Evolutionary conservation across 2,888 invertebrate species (phyloP).

Genomic region (Unio delphinus): DNA sequence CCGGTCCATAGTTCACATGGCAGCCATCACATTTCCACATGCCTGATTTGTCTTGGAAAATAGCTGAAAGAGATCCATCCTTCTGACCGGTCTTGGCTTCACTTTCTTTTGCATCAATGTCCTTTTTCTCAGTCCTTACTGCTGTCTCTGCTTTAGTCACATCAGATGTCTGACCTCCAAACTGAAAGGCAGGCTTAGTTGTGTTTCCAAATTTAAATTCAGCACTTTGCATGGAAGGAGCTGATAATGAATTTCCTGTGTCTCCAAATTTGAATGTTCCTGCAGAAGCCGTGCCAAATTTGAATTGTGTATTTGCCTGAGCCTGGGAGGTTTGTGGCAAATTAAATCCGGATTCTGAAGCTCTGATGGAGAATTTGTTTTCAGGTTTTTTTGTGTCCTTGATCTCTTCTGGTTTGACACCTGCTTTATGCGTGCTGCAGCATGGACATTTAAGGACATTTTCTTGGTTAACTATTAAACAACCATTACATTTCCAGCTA

Average conservation of each 20-base stretch:
- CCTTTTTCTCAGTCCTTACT: background rate
- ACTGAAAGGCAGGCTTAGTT: constrained; percentile 11
- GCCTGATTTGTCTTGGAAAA: constrained; percentile 69
- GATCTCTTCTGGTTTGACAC: constrained; percentile 47
- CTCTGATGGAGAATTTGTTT: background rate
- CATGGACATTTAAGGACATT: constrained; percentile 57
- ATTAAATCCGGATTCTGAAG: too few relatives aligned
- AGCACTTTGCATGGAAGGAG: constrained; percentile 7
- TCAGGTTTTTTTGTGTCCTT: constrained; percentile 12
- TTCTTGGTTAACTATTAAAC: constrained; percentile 77
- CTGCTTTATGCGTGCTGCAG: constrained; percentile 64
- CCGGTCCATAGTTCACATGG: constrained; percentile 75
- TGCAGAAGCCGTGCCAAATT: background rate
- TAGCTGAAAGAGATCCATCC: constrained; percentile 14
- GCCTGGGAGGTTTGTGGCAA: too few relatives aligned
- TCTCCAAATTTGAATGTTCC: constrained; percentile 13
- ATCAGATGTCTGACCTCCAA: constrained; percentile 12
- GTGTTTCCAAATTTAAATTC: constrained; percentile 22
- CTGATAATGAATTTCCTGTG: background rate
- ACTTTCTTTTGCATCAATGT: background rate
- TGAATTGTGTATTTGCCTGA: constrained; percentile 2
- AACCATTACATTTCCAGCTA: constrained; percentile 80
- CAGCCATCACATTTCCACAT: constrained; percentile 81
- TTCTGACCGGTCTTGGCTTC: constrained; percentile 6
- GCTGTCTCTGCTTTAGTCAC: constrained; percentile 1